Evolutionary conservation across 2,113 vertebrate species (phyloP).

Genomic region (Podarcis muralis): DNA sequence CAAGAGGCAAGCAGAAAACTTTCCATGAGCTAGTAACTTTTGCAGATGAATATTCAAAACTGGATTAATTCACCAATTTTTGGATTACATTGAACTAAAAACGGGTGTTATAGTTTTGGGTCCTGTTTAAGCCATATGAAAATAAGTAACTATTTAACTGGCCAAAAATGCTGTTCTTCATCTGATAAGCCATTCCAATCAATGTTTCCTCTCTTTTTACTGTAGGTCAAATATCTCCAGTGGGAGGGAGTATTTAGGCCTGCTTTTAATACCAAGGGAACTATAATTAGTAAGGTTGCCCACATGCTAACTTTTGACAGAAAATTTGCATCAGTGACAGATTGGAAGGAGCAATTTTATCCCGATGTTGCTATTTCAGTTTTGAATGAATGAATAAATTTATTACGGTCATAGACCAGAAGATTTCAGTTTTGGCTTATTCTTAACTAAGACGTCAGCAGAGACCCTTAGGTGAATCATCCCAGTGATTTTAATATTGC

Average conservation of each 20-base stretch:
- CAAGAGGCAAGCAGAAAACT: no score
- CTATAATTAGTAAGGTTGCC: background rate
- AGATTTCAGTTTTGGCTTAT: slow-evolving; percentile 27
- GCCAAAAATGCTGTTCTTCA: no score
- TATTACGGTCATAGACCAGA: no score
- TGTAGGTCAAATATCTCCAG: background rate
- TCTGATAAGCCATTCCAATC: background rate
- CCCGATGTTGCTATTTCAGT: slow-evolving; percentile 12
- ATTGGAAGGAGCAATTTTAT: background rate
- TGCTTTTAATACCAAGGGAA: background rate
- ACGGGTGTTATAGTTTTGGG: no score
- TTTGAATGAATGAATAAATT: no score
- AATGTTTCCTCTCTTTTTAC: background rate
- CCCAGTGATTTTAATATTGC: slow-evolving; percentile 25
- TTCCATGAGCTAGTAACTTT: no score
- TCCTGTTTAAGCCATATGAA: no score
- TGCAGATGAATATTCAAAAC: no score
- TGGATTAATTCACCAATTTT: no score
- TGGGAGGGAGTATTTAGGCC: background rate
- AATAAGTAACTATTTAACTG: no score
- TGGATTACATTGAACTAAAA: no score
- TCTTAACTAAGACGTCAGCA: slow-evolving; percentile 30
- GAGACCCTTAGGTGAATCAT: slow-evolving; percentile 14
- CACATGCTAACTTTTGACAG: slow-evolving; percentile 14
- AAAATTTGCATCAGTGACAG: background rate